A percentile compares a stretch with the other conserved stretches of the same genome.
Evolutionary conservation across 2,113 vertebrate genomes (phyloP).

Genomic region (Elanus axillaris): DNA sequence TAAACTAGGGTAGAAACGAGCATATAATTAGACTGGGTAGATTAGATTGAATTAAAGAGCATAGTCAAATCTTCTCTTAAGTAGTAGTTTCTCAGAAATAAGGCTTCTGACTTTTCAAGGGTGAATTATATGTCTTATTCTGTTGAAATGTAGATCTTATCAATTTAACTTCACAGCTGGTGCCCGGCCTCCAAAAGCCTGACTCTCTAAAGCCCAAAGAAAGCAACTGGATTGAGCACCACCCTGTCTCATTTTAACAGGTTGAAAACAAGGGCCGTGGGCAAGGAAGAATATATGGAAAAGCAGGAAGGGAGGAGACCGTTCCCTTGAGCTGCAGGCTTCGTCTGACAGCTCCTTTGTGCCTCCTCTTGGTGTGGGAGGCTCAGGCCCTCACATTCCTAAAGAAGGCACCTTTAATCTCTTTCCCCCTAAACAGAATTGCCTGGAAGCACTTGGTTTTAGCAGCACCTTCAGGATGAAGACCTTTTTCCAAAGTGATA

Average conservation of each 20-base stretch:
- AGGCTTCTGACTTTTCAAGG: slow-evolving; percentile 12
- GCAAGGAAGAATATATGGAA: neutral
- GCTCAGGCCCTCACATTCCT: neutral
- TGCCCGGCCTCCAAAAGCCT: neutral
- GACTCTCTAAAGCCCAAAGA: neutral
- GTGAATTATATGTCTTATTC: slow-evolving; percentile 40
- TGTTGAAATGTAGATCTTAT: slow-evolving; percentile 48
- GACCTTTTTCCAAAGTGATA: slow-evolving; percentile 1
- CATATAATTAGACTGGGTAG: slow-evolving; percentile 20
- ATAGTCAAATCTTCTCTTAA: slow-evolving; percentile 29
- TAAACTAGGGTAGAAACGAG: neutral
- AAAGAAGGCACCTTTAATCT: slow-evolving; percentile 40
- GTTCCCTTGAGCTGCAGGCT: neutral
- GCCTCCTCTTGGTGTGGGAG: neutral
- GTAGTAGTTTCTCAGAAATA: slow-evolving; percentile 21
- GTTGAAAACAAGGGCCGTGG: neutral
- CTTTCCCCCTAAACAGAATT: neutral
- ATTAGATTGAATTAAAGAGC: slow-evolving; percentile 35
- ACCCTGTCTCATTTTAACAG: neutral
- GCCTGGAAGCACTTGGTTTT: slow-evolving; percentile 24
- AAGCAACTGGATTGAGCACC: slow-evolving; percentile 6
- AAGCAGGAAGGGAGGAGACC: neutral
- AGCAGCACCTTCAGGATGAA: slow-evolving; percentile 58
- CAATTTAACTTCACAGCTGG: slow-evolving; percentile 31
- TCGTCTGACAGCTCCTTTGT: neutral